Conservation (phyloP, 2,113 vertebrate species). For the Psittacara wagleri region DNA sequence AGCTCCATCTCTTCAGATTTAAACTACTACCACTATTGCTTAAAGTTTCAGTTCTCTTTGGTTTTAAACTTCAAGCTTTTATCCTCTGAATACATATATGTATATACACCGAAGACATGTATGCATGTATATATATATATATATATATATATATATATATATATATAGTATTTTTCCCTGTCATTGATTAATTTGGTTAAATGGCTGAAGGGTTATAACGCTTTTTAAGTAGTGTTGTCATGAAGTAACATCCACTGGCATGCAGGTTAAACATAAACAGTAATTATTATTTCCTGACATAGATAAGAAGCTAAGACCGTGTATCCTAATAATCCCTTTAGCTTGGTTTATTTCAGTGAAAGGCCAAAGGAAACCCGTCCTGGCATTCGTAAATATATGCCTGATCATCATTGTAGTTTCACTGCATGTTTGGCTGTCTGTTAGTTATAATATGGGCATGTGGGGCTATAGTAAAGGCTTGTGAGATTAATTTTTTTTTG, state of each 20-base stretch:
- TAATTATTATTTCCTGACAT: not conserved
- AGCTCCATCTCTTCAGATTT: not conserved
- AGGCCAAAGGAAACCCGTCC: not conserved
- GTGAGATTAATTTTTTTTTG: not conserved
- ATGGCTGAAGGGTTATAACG: not conserved
- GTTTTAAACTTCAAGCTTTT: not conserved
- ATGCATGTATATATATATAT: not conserved
- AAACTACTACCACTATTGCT: not conserved
- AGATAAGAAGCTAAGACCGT: not conserved
- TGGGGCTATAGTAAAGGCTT: not conserved
- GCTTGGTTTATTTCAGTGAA: not conserved
- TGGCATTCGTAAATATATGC: not conserved
- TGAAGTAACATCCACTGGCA: not conserved
- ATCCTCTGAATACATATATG: not conserved
- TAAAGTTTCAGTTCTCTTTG: not conserved
- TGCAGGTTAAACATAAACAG: not conserved
- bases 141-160: not conserved
- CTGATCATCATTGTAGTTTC: rapidly evolving
- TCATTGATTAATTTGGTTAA: not conserved
- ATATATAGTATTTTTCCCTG: not conserved
- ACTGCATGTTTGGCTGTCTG: not conserved
- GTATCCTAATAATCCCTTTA: not conserved
- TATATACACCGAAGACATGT: not conserved
- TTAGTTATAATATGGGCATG: not conserved
- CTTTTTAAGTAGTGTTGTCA: not conserved